Evolutionary conservation across 2,888 invertebrate species (phyloP).

Genomic region (Mythimna loreyi): DNA sequence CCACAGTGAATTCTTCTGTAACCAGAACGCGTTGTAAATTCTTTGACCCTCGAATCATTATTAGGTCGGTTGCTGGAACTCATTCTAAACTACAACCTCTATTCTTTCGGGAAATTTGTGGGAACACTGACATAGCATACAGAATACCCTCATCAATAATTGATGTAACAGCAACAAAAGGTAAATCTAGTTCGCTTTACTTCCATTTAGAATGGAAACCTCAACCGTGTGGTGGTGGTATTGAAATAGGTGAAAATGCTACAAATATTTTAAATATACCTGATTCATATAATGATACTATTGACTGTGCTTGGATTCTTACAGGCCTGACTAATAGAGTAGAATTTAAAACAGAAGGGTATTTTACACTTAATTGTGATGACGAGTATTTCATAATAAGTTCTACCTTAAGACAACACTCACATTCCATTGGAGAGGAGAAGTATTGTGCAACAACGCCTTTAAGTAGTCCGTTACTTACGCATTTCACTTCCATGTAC

Average conservation of each 20-base stretch:
- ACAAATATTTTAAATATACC: conserved; percentile 81
- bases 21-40: conserved; percentile 71
- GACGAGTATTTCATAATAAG: conserved; percentile 88
- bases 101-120: conserved; percentile 72
- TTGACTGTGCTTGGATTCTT: conserved; percentile 94
- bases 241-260: conserved; percentile 74
- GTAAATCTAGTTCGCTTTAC: conserved; percentile 71
- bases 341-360: conserved; percentile 78
- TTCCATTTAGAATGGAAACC: conserved; percentile 80
- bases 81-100: not conserved
- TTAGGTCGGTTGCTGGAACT: conserved; percentile 63
- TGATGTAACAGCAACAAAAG: conserved; percentile 74
- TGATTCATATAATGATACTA: conserved; percentile 77
- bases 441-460: conserved; percentile 91
- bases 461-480: conserved; percentile 82
- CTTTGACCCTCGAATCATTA: conserved; percentile 73
- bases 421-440: conserved; percentile 85
- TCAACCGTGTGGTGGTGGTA: conserved; percentile 93
- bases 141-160: conserved; percentile 76
- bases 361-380: conserved; percentile 74
- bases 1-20: conserved; percentile 73
- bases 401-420: conserved; percentile 78
- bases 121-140: conserved; percentile 68
- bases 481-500: conserved; percentile 90
- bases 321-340: conserved; percentile 79